Conservation (phyloP, 2,113 vertebrate species). For the Ageneiosus marmoratus region DNA sequence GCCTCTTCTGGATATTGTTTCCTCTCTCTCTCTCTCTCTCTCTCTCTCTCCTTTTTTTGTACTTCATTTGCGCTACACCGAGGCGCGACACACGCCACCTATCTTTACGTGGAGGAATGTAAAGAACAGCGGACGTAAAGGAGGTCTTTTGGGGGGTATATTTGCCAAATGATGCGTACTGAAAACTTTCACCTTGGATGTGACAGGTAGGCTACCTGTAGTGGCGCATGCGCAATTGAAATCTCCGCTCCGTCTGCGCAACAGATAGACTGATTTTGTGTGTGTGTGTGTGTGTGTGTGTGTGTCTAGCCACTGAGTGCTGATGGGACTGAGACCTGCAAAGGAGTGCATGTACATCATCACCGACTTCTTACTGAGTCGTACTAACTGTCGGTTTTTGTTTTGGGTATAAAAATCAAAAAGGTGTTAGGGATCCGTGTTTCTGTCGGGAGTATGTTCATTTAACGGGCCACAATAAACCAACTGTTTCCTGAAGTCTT, state of each 20-base stretch:
- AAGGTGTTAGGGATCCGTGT: not conserved
- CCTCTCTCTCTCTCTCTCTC: constrained; percentile 15
- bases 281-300: no score
- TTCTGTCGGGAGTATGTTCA: not conserved
- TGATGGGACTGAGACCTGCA: not conserved
- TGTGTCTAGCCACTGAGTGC: no score
- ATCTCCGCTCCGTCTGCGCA: not conserved
- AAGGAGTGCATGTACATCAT: not conserved
- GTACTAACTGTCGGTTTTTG: not conserved
- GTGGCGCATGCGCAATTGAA: constrained; percentile 49
- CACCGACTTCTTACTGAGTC: no score
- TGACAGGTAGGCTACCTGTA: constrained; percentile 64
- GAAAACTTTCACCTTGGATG: constrained; percentile 12
- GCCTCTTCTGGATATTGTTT: constrained; percentile 92
- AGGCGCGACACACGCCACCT: constrained; percentile 92
- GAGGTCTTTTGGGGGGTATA: not conserved
- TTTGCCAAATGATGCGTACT: no score
- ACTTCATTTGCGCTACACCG: constrained; percentile 83
- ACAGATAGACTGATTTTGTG: not conserved
- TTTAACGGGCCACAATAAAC: not conserved
- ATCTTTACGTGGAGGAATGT: constrained; percentile 94
- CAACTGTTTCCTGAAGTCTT: not conserved
- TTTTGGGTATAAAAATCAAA: not conserved
- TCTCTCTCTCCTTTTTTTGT: constrained; percentile 63
- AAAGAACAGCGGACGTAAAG: constrained; percentile 37